A percentile compares a stretch with the other conserved stretches of the same genome.
Evolutionary conservation across 2,113 vertebrate genomes (phyloP).

Genomic region (Vidua macroura): DNA sequence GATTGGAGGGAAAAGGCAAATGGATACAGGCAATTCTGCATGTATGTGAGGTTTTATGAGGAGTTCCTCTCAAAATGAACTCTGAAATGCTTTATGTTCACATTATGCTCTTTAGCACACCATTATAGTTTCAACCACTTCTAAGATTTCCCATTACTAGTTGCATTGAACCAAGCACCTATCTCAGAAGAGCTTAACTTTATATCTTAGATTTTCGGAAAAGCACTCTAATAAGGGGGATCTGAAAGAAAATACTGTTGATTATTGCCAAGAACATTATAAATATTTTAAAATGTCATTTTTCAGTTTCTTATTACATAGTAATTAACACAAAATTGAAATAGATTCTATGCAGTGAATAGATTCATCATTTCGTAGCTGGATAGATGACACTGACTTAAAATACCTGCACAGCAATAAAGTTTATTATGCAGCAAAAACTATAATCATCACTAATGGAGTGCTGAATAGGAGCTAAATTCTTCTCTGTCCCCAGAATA

Average conservation of each 20-base stretch:
- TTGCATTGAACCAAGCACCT: not conserved
- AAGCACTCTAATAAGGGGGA: not conserved
- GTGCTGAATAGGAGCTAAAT: not conserved
- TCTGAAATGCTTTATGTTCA: not conserved
- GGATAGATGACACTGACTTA: not conserved
- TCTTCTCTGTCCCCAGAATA: not conserved
- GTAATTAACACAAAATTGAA: not conserved
- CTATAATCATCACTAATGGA: not conserved
- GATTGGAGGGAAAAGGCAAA: not conserved
- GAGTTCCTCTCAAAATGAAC: not conserved
- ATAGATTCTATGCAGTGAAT: not conserved
- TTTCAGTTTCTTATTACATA: not conserved
- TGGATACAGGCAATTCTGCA: not conserved
- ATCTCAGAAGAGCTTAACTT: not conserved
- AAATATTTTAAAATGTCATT: not conserved
- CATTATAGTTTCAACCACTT: not conserved
- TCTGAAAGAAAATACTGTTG: not conserved
- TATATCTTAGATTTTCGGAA: not conserved
- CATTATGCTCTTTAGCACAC: not conserved
- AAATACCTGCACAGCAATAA: not conserved
- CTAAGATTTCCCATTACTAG: not conserved
- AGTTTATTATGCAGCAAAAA: not conserved
- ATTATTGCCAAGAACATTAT: not conserved
- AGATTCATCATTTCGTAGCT: not conserved
- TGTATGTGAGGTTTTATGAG: not conserved